A percentile compares a stretch with the other conserved stretches of the same genome.
Evolutionary conservation across 2,113 vertebrate species (phyloP).

Genomic region (Toxotes jaculatrix): DNA sequence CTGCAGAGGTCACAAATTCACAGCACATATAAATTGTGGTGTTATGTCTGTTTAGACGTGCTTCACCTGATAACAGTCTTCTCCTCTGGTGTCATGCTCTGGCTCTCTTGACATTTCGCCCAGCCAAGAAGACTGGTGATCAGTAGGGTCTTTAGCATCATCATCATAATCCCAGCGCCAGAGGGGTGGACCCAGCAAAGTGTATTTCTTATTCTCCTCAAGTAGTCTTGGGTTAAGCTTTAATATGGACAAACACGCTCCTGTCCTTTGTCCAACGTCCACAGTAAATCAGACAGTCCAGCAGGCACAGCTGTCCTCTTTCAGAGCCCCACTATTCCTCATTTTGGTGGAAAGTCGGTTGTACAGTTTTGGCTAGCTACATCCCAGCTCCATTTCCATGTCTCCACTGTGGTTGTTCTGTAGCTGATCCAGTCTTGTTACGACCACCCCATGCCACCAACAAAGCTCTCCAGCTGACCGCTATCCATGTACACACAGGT

Average conservation of each 20-base stretch:
- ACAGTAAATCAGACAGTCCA: slow-evolving; percentile 59
- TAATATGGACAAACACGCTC: slow-evolving; percentile 21
- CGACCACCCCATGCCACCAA: slow-evolving; percentile 26
- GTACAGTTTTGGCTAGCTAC: slow-evolving; percentile 31
- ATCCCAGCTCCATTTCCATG: slow-evolving; percentile 40
- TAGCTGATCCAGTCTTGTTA: slow-evolving; percentile 14
- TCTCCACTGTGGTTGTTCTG: not conserved
- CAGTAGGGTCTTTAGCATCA: slow-evolving; percentile 67
- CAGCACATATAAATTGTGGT: not conserved
- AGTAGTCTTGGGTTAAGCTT: slow-evolving; percentile 26
- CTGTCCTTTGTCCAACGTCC: slow-evolving; percentile 48
- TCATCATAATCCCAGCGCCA: slow-evolving; percentile 56
- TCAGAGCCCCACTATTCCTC: slow-evolving; percentile 33
- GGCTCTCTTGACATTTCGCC: slow-evolving; percentile 73
- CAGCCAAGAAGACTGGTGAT: slow-evolving; percentile 68
- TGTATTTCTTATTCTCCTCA: slow-evolving; percentile 3
- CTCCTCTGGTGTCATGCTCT: slow-evolving; percentile 83
- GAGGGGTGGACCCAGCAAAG: not conserved
- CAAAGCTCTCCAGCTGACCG: slow-evolving; percentile 16
- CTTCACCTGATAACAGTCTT: slow-evolving; percentile 82
- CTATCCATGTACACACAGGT: slow-evolving; percentile 70
- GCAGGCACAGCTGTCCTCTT: slow-evolving; percentile 46
- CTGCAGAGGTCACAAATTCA: not conserved
- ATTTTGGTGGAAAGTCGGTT: not conserved
- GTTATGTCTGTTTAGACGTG: not conserved